A percentile compares a stretch with the other conserved stretches of the same genome.
These are phyloP conservation scores for Illadopsis cleaveri DNA, from an alignment of 2,113 vertebrate genomes.

Conservation along the genomic window DNA sequence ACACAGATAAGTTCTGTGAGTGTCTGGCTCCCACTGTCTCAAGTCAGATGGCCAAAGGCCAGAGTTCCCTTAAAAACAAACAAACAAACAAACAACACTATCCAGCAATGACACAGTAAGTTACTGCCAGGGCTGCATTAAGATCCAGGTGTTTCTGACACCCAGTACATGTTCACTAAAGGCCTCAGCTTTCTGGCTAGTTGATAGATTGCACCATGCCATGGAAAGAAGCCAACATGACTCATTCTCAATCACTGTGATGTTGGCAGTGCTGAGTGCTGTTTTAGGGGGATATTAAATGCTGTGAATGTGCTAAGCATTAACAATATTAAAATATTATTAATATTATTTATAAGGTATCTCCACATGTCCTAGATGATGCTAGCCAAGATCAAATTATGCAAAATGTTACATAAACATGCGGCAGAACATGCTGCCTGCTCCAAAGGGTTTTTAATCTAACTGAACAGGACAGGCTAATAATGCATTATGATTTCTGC, in stretches of 20 bases:
- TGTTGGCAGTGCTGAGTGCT: neutral
- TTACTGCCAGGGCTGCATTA: neutral
- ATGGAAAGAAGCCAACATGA: slow-evolving; percentile 57
- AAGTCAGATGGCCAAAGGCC: neutral
- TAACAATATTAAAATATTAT: slow-evolving; percentile 60
- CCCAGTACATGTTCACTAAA: neutral
- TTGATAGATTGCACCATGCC: slow-evolving; percentile 26
- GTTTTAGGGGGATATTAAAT: neutral
- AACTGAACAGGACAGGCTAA: slow-evolving; percentile 42
- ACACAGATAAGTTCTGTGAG: neutral
- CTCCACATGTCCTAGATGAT: neutral
- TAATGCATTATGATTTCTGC: neutral
- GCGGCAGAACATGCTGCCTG: neutral
- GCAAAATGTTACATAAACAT: slow-evolving; percentile 52
- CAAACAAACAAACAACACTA: neutral
- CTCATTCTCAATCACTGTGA: neutral
- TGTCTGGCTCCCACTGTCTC: neutral
- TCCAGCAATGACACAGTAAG: neutral
- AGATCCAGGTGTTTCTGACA: slow-evolving; percentile 19
- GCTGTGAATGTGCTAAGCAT: slow-evolving; percentile 1
- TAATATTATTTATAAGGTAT: slow-evolving; percentile 53
- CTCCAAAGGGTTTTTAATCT: slow-evolving; percentile 13
- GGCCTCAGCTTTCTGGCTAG: slow-evolving; percentile 7
- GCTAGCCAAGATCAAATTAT: slow-evolving; percentile 18
- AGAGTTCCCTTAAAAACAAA: neutral